A percentile compares a stretch with the other conserved stretches of the same genome.
Conservation (phyloP, 2,888 invertebrate genomes). For the Automeris io region DNA sequence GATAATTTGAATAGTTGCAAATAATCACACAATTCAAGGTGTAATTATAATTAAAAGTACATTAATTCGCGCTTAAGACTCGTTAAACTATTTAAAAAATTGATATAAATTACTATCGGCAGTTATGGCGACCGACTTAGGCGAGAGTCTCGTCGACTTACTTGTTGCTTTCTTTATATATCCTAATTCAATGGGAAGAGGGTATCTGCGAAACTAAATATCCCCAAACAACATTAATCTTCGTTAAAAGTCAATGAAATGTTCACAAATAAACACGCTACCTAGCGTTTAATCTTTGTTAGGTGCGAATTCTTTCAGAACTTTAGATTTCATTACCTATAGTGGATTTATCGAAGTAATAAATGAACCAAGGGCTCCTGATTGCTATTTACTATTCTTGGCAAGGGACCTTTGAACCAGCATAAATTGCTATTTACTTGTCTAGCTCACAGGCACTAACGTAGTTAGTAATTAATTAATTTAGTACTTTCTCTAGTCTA, state of each 20-base stretch:
- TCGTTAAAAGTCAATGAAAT: conserved; percentile 6
- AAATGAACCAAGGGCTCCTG: not conserved
- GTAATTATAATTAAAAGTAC: too few species aligned
- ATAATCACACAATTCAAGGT: too few species aligned
- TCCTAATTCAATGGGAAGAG: too few species aligned
- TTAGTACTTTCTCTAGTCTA: too few species aligned
- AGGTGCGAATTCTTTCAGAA: conserved; percentile 1
- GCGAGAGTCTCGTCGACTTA: too few species aligned
- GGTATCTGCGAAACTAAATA: too few species aligned
- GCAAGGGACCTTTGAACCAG: not conserved
- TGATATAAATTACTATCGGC: too few species aligned
- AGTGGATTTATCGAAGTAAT: not conserved
- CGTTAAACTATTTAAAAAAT: too few species aligned
- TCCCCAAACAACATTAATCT: conserved; percentile 2
- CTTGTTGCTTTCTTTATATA: too few species aligned
- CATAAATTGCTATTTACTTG: not conserved
- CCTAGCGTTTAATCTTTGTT: not conserved
- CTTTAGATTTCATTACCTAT: not conserved
- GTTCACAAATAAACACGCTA: not conserved
- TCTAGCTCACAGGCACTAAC: not conserved
- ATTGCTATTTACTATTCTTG: not conserved
- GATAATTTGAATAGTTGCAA: too few species aligned
- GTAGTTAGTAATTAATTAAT: not conserved
- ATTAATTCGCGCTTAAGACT: too few species aligned
- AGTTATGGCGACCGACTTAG: too few species aligned